Base-by-base conservation (phyloP, 2,113 vertebrate genomes). In the Gobius niger region DNA sequence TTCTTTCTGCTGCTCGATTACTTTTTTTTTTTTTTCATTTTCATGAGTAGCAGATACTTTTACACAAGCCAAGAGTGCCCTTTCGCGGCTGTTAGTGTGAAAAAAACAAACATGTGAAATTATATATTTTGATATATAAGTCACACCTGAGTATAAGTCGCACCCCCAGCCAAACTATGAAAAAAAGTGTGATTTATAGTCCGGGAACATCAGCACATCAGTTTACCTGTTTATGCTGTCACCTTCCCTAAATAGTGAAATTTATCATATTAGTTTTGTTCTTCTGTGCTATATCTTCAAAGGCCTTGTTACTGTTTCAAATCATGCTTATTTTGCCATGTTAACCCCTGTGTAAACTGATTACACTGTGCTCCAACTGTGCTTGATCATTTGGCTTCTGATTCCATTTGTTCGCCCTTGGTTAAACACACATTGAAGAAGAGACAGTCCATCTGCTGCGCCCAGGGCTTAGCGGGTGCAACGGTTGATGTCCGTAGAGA, bases 391-490 rank as follows among this genome's bases (percentile, higher is more conserved):
- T 82, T 76, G 75, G 76, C 84, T 83, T 82, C 67, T 85, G 83
- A 89, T 88, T 90, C 76, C 82, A 89, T 88, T 89, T 85, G 73
- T 81, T 76, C 78, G 67, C 69, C 77, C 78, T 77, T 72, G 78
- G 78, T 84, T 81, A 83, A 87, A 82, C 70, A 77, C 87, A 90
- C 83, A 85, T 78, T 75, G 72, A 68, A 68, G 82, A 69, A 41
- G 65, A 44, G 65, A 65, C 15, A 5, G 19, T 67, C 91, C 88
- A 92, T 90, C 91, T 91, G 90, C 84, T 52, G 67, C 4, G 16
- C 67, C 61, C 13, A 63, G 67, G 68, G 78, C 65, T 72, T 56
- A 68, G 77, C 70, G 78, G 75, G 68, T 70, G 70, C 7, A 61
- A 73, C 70, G 19, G 49, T 15, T 75, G 47, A 87, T 70, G 80